Conservation (phyloP, 2,797 vertebrate species). For the Alca torda region DNA sequence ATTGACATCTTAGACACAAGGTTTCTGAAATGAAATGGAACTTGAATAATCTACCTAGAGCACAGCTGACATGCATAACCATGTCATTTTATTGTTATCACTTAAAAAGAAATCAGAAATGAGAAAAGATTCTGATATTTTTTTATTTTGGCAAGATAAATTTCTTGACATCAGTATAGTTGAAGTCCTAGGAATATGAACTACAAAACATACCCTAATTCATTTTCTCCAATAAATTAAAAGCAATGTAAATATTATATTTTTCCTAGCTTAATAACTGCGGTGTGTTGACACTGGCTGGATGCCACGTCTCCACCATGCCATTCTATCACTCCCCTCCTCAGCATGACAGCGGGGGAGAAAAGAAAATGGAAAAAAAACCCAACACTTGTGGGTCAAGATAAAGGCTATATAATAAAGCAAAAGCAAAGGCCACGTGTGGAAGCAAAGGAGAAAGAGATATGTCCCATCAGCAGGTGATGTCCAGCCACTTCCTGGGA, state of each 20-base stretch:
- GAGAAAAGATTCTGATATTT: neutral
- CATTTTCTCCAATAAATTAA: neutral
- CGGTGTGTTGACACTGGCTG: neutral
- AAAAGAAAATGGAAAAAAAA: neutral
- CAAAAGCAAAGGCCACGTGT: rapidly evolving
- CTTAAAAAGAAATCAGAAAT: neutral
- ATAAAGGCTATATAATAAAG: neutral
- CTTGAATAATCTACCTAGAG: neutral
- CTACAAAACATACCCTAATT: neutral
- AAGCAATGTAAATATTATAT: neutral
- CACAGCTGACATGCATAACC: neutral
- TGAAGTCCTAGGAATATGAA: neutral
- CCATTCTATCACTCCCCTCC: neutral
- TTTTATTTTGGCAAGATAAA: neutral
- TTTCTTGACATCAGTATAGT: neutral
- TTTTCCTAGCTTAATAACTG: neutral
- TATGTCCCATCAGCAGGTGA: neutral
- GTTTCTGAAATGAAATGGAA: neutral
- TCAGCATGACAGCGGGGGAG: rapidly evolving
- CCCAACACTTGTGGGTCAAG: neutral
- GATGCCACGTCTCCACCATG: neutral
- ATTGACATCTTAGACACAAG: neutral
- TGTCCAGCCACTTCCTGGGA: neutral
- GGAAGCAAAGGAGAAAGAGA: neutral
- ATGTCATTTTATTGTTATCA: neutral